Evolutionary conservation across 2,113 vertebrate species (phyloP).

Genomic region (Desmodus rotundus): DNA sequence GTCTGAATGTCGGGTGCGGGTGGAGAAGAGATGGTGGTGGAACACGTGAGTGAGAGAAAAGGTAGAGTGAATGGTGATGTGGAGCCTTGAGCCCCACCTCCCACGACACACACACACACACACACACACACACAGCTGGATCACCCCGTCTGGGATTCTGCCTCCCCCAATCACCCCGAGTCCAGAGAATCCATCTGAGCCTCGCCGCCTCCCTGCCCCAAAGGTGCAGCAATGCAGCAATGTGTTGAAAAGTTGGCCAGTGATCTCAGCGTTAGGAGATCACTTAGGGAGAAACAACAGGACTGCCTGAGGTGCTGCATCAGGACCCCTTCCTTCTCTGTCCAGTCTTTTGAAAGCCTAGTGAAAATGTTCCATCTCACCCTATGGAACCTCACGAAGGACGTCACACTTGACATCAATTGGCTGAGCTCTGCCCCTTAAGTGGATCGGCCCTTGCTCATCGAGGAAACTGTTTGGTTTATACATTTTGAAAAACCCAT

Average conservation of each 20-base stretch:
- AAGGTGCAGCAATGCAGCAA: neutral
- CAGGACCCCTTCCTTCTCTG: neutral
- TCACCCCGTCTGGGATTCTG: neutral
- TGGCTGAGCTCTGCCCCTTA: neutral
- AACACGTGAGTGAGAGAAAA: conserved; percentile 1
- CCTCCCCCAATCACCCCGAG: neutral
- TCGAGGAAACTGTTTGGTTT: neutral
- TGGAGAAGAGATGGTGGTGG: neutral
- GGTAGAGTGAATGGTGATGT: neutral
- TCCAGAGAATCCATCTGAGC: neutral
- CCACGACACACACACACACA: too few species aligned
- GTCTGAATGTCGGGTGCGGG: neutral
- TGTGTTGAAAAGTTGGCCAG: neutral
- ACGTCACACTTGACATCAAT: neutral
- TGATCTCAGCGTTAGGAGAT: neutral
- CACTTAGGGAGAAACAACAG: neutral
- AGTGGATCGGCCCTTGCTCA: neutral
- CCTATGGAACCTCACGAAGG: neutral
- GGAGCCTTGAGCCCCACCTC: neutral
- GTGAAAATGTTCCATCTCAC: neutral
- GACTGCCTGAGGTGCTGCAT: neutral
- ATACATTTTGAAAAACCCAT: neutral
- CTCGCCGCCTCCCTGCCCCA: neutral
- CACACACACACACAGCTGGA: neutral
- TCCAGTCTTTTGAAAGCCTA: neutral